phyloP scores from a whole-genome alignment of 2,888 invertebrate genomes.

The Erannis defoliaria region DNA sequence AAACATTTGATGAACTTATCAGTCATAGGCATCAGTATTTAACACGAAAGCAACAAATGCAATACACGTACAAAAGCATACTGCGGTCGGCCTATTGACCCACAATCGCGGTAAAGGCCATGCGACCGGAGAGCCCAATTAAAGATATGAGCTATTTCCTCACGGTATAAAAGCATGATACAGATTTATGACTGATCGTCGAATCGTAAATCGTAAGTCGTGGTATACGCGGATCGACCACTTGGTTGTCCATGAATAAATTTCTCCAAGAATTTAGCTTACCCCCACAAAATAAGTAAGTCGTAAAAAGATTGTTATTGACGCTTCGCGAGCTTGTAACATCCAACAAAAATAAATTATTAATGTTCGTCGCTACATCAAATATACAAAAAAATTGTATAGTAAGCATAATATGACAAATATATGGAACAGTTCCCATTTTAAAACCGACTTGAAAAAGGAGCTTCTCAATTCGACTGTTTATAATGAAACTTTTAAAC shows the following conservation, averaged over 20 bases:
- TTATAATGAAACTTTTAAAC: no score
- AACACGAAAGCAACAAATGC: constrained; percentile 4
- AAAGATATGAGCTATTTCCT: constrained; percentile 70
- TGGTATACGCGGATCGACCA: constrained; percentile 47
- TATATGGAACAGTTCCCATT: neutral
- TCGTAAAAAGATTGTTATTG: constrained; percentile 5
- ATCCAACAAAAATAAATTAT: neutral
- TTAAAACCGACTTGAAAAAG: no score
- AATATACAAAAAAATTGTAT: neutral
- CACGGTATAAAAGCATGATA: constrained; percentile 59
- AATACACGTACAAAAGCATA: constrained; percentile 6
- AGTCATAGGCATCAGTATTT: neutral
- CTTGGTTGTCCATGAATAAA: constrained; percentile 48
- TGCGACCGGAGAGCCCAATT: constrained; percentile 55
- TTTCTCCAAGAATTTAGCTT: constrained; percentile 23
- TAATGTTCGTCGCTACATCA: neutral
- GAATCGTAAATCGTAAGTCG: constrained; percentile 57
- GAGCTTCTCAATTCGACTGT: no score
- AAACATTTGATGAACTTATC: neutral
- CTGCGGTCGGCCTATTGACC: constrained; percentile 17
- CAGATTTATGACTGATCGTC: constrained; percentile 63
- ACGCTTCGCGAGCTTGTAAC: neutral
- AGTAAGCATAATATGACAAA: neutral
- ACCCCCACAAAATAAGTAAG: constrained; percentile 12
- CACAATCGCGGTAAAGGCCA: constrained; percentile 3